A percentile compares a stretch with the other conserved stretches of the same genome.
phyloP scores from a whole-genome alignment of 92 coral and sea anemone genomes.

The Diadumene lineata region DNA sequence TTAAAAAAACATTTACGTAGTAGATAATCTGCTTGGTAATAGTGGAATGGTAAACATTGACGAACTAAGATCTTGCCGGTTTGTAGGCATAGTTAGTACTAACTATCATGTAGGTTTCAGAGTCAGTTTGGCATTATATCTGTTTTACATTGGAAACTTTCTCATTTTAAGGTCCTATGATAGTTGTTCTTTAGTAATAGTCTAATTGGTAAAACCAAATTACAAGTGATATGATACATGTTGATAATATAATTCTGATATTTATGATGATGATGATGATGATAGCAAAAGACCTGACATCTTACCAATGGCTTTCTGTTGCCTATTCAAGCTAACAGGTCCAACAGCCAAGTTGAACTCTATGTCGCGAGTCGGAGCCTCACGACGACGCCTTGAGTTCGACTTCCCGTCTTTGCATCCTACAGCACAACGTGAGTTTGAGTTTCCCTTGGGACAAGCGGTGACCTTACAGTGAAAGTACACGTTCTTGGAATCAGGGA shows the following conservation, averaged over 20 bases:
- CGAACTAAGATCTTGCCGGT: too few species aligned
- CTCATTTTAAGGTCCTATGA: too few species aligned
- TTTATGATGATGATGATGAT: neutral
- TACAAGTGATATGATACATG: neutral
- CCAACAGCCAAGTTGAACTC: conserved; percentile 27
- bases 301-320: conserved; percentile 23
- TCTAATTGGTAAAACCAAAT: too few species aligned
- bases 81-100: too few species aligned
- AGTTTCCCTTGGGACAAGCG: conserved; percentile 59
- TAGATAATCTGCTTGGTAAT: too few species aligned
- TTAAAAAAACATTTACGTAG: too few species aligned
- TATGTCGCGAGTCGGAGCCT: conserved; percentile 18
- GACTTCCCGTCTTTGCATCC: conserved; percentile 45
- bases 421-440: conserved; percentile 55
- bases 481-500: conserved; percentile 50
- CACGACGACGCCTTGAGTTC: conserved; percentile 35
- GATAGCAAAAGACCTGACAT: too few species aligned
- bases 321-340: conserved; percentile 29
- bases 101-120: too few species aligned
- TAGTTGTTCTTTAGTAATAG: too few species aligned
- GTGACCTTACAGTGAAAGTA: conserved; percentile 70
- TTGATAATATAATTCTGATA: neutral
- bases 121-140: too few species aligned
- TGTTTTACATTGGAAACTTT: too few species aligned
- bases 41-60: too few species aligned